Conservation (phyloP, 2,888 invertebrate genomes). For the Argyresthia goedartella region DNA sequence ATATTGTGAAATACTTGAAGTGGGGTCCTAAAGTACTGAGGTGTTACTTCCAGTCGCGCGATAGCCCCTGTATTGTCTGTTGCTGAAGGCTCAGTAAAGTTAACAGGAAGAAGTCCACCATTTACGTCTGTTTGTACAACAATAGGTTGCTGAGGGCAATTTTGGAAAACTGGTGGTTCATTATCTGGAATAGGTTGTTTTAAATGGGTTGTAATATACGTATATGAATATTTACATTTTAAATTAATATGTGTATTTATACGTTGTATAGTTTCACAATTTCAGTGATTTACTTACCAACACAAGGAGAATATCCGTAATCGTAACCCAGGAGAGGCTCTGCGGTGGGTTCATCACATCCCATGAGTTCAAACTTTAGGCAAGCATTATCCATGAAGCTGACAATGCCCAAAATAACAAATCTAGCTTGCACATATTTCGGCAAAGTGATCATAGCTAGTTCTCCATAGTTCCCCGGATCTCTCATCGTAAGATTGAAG, state of each 20-base stretch:
- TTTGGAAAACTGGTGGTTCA: slow-evolving; percentile 96
- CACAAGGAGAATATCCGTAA: slow-evolving; percentile 93
- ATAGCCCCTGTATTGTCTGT: slow-evolving; percentile 97
- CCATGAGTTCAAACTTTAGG: slow-evolving; percentile 95
- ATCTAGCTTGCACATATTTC: slow-evolving; percentile 93
- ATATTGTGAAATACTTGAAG: slow-evolving; percentile 90
- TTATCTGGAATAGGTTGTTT: slow-evolving; percentile 73
- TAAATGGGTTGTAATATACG: neutral
- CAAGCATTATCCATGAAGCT: slow-evolving; percentile 98
- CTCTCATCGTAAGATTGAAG: slow-evolving; percentile 93
- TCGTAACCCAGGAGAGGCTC: slow-evolving; percentile 93
- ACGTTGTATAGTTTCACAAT: neutral
- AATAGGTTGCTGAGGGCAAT: slow-evolving; percentile 94
- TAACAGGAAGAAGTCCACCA: slow-evolving; percentile 90
- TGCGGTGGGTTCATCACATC: slow-evolving; percentile 88
- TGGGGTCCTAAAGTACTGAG: slow-evolving; percentile 91
- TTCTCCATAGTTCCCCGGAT: slow-evolving; percentile 96
- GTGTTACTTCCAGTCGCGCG: slow-evolving; percentile 92
- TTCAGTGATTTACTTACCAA: slow-evolving; percentile 69
- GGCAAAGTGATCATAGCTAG: slow-evolving; percentile 95
- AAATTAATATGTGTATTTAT: too few species aligned
- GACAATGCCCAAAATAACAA: slow-evolving; percentile 94
- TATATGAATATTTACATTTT: too few species aligned
- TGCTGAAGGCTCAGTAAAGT: slow-evolving; percentile 94
- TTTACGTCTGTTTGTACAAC: slow-evolving; percentile 89